Conservation (phyloP, 1,140 invertebrate genomes). For the Hycleus phaleratus region DNA sequence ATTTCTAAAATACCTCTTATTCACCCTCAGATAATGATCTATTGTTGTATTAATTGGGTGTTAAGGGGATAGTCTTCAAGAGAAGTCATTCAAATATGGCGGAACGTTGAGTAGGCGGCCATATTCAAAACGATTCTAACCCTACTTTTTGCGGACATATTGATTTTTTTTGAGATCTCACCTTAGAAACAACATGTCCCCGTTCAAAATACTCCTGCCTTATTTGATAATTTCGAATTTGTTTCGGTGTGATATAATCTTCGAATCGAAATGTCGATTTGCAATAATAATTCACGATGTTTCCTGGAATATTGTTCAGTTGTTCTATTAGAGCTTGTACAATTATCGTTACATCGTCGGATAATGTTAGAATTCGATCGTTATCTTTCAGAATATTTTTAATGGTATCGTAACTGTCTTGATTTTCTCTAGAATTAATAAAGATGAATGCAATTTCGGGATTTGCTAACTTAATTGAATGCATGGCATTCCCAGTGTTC, state of each 20-base stretch:
- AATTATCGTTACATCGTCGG: constrained; percentile 16
- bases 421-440: constrained; percentile 13
- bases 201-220: neutral
- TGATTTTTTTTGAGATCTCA: no score
- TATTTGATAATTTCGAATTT: neutral
- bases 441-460: constrained; percentile 27
- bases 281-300: constrained; percentile 31
- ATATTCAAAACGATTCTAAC: no score
- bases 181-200: no score
- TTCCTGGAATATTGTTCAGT: constrained; percentile 24
- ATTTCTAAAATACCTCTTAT: no score
- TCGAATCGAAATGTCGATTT: constrained; percentile 21
- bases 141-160: no score
- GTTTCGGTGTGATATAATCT: constrained; percentile 33
- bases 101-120: no score
- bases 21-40: no score
- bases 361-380: constrained; percentile 21
- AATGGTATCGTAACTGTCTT: constrained; percentile 11
- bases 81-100: no score
- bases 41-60: no score
- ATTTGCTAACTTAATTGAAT: constrained; percentile 23
- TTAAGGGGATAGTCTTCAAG: no score
- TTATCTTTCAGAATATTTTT: constrained; percentile 10
- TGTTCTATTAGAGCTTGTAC: constrained; percentile 17
- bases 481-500: constrained; percentile 11